Conservation (phyloP, 2,113 vertebrate species). For the Campylomormyrus tamandua region DNA sequence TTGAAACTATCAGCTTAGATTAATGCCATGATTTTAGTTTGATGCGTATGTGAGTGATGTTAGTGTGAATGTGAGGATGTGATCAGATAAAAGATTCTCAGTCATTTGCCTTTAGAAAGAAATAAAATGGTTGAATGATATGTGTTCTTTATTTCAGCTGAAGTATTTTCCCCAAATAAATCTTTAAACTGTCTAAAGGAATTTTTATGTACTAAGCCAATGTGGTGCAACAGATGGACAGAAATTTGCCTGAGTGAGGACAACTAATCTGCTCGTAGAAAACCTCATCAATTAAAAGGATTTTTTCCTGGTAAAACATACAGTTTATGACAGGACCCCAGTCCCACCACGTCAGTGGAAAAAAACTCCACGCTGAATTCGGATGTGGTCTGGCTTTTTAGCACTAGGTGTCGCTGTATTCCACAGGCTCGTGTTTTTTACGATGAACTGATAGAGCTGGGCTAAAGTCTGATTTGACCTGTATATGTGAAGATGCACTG, state of each 20-base stretch:
- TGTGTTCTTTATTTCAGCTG: not conserved
- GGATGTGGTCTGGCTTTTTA: not conserved
- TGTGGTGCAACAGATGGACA: not conserved
- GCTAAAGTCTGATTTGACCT: not conserved
- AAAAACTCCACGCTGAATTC: not conserved
- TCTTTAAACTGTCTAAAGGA: not conserved
- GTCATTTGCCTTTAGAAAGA: not conserved
- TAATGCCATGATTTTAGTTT: too few species aligned
- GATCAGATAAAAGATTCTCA: not conserved
- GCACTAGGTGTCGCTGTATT: not conserved
- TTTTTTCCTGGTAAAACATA: not conserved
- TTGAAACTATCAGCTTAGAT: too few species aligned
- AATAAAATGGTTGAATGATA: not conserved
- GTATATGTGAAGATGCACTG: not conserved
- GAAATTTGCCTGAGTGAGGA: not conserved
- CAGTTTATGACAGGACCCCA: not conserved
- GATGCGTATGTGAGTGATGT: not conserved
- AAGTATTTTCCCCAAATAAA: not conserved
- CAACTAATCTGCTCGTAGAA: not conserved
- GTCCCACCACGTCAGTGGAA: not conserved
- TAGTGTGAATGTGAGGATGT: not conserved
- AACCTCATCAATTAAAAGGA: not conserved
- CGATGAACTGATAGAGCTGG: not conserved
- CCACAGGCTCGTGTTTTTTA: not conserved
- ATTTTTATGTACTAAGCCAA: not conserved